Evolutionary conservation across 2,797 vertebrate genomes (phyloP), one percentile per base, ranked within the genome.

Genomic region (Mormyrus hasselquistii): DNA sequence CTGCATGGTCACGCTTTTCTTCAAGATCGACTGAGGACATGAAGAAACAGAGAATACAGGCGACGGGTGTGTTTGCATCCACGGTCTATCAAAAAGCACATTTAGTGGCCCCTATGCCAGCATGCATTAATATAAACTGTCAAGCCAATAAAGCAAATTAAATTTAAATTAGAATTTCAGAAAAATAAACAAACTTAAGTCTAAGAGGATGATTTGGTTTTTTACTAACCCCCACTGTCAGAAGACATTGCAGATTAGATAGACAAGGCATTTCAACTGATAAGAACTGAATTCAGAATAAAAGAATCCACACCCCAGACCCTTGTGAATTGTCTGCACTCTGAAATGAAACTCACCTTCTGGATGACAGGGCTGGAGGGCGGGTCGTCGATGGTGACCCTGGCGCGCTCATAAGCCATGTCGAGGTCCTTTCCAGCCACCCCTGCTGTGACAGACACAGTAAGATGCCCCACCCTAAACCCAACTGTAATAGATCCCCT

Each of bases 1-100:
- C 69, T 97, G 95, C 94, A 97, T 96, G 0, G 96, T 96, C 93
- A 97, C 96, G 0, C 92, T 97, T 94, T 97, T 99, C 96, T 97
- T 99, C 89, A 95, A 90, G 89, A 89, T 95, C 25, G 95, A 94
- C 96, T 96, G 12, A 2, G 25, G 41, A 88, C 25, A 79, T 14
- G 22, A 16, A 53, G 41, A 59, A 41, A 8, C 25, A 25, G 22
- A 57, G 14, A 79, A 69, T 29, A 22, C 34, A 84, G 19, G 22
- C 34, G 0, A 41, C 1, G 47, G 34, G 73, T 59, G 41, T 22
- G 86, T 52, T 52, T 69, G 65, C 29, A 69, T 69, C 65, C 4
- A 12, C 65, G 25, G 25, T 38, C 25, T 34, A 5, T 69, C 65
- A 34, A 69, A 69, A 69, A 69, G 65, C 65, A 34, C 25, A 2